These are phyloP conservation scores for Sebastes glaucus DNA, from an alignment of 2,797 vertebrate species.

Conservation along the genomic window DNA sequence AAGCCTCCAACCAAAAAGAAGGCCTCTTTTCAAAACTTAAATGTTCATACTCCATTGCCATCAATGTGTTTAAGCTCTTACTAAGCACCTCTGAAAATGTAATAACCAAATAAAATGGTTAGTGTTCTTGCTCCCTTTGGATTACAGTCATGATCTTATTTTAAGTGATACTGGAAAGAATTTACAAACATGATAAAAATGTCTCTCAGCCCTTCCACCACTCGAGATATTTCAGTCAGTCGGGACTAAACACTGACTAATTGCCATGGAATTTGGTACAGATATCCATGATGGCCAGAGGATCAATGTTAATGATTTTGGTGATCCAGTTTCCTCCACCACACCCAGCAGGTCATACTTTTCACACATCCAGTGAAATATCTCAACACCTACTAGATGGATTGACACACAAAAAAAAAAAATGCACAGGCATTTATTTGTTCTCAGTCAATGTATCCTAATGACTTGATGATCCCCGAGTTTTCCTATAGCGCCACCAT, in stretches of 20 bases:
- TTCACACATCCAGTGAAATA: not conserved
- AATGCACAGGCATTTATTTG: not conserved
- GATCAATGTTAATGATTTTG: not conserved
- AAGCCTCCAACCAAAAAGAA: constrained; percentile 1
- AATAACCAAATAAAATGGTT: not conserved
- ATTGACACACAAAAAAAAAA: not conserved
- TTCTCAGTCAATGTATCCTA: not conserved
- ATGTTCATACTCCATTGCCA: not conserved
- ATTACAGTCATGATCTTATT: not conserved
- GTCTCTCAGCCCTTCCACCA: not conserved
- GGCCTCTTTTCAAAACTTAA: not conserved
- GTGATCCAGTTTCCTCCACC: not conserved
- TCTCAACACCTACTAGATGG: not conserved
- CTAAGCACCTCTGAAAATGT: not conserved
- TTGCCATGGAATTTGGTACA: not conserved
- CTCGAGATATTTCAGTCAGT: no score
- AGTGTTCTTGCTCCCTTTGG: not conserved
- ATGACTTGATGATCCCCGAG: not conserved
- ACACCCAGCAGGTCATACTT: not conserved
- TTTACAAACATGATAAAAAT: not conserved
- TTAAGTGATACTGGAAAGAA: not conserved
- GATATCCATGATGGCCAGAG: not conserved
- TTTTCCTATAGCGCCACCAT: not conserved
- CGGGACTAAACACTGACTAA: not conserved
- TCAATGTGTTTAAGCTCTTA: not conserved